These are phyloP conservation scores for Brevimyrus niger DNA, from an alignment of 2,113 vertebrate species.

Conservation along the genomic window DNA sequence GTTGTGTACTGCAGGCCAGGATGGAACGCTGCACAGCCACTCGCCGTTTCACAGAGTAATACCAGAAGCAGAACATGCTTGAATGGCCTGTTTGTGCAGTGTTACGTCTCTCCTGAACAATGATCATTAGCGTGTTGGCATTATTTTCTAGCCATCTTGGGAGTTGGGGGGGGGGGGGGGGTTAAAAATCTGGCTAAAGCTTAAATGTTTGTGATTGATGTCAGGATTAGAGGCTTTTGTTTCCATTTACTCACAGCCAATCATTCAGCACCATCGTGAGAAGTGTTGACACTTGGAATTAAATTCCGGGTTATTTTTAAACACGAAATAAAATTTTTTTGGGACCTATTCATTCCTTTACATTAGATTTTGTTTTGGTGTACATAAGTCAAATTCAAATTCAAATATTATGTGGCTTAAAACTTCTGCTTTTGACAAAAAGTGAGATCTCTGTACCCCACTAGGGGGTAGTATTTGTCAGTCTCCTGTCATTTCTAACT, in stretches of 20 bases:
- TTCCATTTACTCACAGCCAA: neutral
- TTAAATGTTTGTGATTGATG: neutral
- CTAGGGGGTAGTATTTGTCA: constrained; percentile 26
- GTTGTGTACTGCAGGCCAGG: constrained; percentile 6
- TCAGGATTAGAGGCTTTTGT: neutral
- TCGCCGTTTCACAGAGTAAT: neutral
- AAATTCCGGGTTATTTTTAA: neutral
- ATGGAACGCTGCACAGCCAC: neutral
- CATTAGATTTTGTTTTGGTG: neutral
- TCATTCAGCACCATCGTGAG: neutral
- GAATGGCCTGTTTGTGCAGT: neutral
- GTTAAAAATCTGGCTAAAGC: neutral
- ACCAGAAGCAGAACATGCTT: neutral
- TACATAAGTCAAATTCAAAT: neutral
- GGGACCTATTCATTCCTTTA: neutral
- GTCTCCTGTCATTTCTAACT: neutral
- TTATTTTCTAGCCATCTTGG: neutral
- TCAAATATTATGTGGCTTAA: neutral
- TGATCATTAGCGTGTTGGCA: neutral
- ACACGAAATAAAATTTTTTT: neutral
- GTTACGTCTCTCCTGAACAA: neutral
- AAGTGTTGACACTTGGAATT: neutral
- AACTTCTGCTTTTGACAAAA: neutral
- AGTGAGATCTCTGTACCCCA: constrained; percentile 4
- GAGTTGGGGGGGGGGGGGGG: neutral